Base-by-base conservation (phyloP, 92 coral and sea anemone genomes). In the Phenganax stokvisi region DNA sequence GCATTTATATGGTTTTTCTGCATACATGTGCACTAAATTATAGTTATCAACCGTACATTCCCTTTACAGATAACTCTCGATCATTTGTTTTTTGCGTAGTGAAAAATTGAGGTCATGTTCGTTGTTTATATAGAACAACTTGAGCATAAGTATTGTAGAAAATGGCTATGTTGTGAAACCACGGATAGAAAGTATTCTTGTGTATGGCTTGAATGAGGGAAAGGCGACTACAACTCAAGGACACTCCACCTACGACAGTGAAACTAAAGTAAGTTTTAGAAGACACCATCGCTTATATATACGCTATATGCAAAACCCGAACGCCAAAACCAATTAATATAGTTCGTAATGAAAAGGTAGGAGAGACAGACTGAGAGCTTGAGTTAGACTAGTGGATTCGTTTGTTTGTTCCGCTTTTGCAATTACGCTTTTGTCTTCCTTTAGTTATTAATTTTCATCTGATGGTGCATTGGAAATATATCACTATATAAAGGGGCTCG, bases 91-190 rank as follows among this genome's bases (percentile, higher is more conserved):
- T 7, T 1, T 12, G 65, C 15, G 25, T 59, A 13, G 25, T 59
- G 16, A 20, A 59, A 59, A 59, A 59, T 3, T 59, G 15, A 59
- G 1, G 15, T 13, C 25, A 59, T 13, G 25, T 71, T 71, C 11
- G 9, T 71, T 10, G 12, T 16, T 30, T 73, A 13, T 31, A 28
- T 53, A 78, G 82, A 62, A 62, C 25, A 52, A 10, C 10, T 63
- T 78, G 60, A 61, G 57, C 6, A 63, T 78, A 67, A 37, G 51
- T 6, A 20, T 67, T 12, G 72, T 8, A 12, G 20, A 12, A n/a
- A 37, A 51, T 78, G 82, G 82, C 17, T 62, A 51, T 31, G 72
- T 37, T 78, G 82, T 78, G 44, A 11, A 78, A 62, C 82, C 82
- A 16, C 72, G 27, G 7, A 56, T 78, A 1, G 82, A 61, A 63